phyloP scores from a whole-genome alignment of 2,113 vertebrate genomes.

The Sylvia atricapilla region DNA sequence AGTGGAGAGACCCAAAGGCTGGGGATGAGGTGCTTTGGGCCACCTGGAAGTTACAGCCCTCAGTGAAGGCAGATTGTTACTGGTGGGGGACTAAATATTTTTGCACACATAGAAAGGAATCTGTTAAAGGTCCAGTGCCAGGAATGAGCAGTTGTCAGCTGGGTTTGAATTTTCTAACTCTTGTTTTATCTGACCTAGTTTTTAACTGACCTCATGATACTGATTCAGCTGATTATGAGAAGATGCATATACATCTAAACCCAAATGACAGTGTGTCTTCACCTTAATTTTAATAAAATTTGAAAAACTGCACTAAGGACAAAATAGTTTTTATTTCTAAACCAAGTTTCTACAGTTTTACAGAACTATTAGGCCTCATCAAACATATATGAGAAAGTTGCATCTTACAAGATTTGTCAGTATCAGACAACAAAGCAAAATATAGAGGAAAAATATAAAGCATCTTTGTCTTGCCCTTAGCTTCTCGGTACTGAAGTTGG shows the following conservation, averaged over 20 bases:
- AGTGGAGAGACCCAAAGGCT: not conserved
- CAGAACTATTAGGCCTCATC: not conserved
- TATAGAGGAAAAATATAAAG: not conserved
- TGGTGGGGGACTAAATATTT: not conserved
- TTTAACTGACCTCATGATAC: not conserved
- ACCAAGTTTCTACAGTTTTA: not conserved
- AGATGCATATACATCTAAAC: not conserved
- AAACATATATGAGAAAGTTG: not conserved
- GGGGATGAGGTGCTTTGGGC: fast-evolving
- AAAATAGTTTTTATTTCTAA: not conserved
- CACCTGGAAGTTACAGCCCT: not conserved
- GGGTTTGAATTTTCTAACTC: not conserved
- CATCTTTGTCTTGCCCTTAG: not conserved
- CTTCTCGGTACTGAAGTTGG: not conserved
- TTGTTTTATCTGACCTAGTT: not conserved
- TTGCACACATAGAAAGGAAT: not conserved
- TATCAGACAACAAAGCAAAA: not conserved
- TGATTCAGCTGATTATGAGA: not conserved
- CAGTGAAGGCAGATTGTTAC: not conserved
- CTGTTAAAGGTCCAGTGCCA: not conserved
- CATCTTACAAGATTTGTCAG: not conserved
- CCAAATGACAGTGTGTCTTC: not conserved
- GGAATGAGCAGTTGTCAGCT: not conserved
- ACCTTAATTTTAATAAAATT: not conserved
- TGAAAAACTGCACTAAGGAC: not conserved